These are phyloP conservation scores for Eleutherodactylus coqui DNA, from an alignment of 2,797 vertebrate genomes.

Conservation along the genomic window DNA sequence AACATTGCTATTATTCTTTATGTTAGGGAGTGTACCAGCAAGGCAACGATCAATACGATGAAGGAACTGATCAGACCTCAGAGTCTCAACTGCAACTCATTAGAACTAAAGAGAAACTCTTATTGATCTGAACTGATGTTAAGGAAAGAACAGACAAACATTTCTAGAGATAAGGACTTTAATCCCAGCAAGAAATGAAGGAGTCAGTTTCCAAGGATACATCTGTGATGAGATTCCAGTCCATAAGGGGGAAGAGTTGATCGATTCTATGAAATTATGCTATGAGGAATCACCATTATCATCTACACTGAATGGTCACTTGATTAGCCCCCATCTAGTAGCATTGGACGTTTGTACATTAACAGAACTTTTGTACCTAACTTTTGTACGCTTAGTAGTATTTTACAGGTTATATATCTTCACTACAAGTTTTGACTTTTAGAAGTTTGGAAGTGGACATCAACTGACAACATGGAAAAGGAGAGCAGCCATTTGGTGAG, in stretches of 20 bases:
- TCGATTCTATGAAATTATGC: background rate
- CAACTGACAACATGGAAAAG: too few species aligned
- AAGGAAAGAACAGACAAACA: background rate
- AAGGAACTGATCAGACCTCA: slow-evolving; percentile 4
- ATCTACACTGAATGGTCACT: background rate
- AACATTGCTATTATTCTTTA: background rate
- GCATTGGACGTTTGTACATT: too few species aligned
- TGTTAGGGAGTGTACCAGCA: background rate
- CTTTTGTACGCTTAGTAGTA: too few species aligned
- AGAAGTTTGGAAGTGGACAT: too few species aligned
- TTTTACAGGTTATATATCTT: too few species aligned
- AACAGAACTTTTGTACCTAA: too few species aligned
- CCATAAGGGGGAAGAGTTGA: background rate
- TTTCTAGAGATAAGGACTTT: slow-evolving; percentile 1
- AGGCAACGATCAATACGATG: background rate
- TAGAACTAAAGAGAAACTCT: background rate
- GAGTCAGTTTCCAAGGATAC: background rate
- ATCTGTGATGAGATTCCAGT: background rate
- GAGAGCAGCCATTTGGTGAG: too few species aligned
- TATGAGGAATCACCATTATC: background rate
- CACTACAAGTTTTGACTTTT: too few species aligned
- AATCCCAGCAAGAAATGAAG: background rate
- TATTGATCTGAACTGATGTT: background rate
- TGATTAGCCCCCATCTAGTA: too few species aligned
- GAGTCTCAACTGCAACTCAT: slow-evolving; percentile 1